Base-by-base conservation (phyloP, 2,888 invertebrate genomes). In the Elmis aenea region DNA sequence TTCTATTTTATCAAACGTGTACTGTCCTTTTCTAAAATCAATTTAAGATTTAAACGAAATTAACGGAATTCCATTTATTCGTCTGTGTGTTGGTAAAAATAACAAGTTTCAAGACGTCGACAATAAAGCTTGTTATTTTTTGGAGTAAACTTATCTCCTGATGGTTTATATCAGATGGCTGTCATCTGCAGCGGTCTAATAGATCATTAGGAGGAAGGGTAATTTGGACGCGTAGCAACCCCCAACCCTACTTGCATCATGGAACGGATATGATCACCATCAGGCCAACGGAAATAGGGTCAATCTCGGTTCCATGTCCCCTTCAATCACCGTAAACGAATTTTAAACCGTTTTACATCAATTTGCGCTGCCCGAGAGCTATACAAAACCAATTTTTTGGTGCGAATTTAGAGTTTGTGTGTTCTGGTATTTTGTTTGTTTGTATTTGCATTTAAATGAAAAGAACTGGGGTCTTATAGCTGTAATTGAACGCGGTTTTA, bases 231-330 rank as follows among this genome's bases (percentile, higher is more conserved):
- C 23, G 37, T 33, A 43, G 40, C 40, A 34, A 29, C 38, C 36
- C 42, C n/a, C 22, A 25, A 27, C 14, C 46, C 33, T 13, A 31
- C 38, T 32, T 42, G 27, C 45, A 44, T 49, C 43, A 48, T 42
- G 27, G 42, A 42, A 42, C 51, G 52, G 52, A 52, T 48, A 52
- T 52, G 51, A 52, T 49, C 45, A 40, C 45, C 52, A 52, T 52
- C 51, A 47, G 48, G 33, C 41, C 33, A 39, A 36, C 46, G 52
- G 52, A 52, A 52, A 52, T 52, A 52, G 50, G 51, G 51, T 50
- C 52, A 52, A 52, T 52, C 46, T 42, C 32, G 38, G 44, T 44
- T 48, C 45, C 38, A 38, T 33, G 39, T 38, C 38, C 42, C 34
- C 31, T 38, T 42, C 42, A 42, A 42, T 42, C 42, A 38, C 21